Conservation (phyloP, 2,113 vertebrate genomes). For the Edolisoma coerulescens region DNA sequence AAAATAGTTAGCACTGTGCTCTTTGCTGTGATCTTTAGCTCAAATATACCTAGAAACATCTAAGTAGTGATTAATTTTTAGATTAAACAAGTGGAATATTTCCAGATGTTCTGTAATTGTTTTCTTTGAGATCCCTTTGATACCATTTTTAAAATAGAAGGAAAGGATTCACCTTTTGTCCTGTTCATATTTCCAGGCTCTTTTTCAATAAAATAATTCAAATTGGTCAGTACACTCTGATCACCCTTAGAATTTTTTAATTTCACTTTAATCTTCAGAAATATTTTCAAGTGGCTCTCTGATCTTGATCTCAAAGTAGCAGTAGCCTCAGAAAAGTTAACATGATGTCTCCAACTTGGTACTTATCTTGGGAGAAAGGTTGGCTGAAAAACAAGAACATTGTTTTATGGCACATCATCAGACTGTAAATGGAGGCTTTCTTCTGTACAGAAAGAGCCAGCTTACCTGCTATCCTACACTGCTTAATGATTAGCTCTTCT, state of each 20-base stretch:
- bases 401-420: not conserved
- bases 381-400: not conserved
- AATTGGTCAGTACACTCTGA: not conserved
- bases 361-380: not conserved
- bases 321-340: not conserved
- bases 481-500: not conserved
- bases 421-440: not conserved
- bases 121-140: not conserved
- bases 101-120: not conserved
- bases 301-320: not conserved
- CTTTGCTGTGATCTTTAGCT: not conserved
- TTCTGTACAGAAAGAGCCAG: not conserved
- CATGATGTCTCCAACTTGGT: not conserved
- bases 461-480: not conserved
- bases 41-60: not conserved
- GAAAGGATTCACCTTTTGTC: not conserved
- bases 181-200: not conserved
- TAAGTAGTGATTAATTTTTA: not conserved
- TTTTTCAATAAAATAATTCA: not conserved
- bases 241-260: not conserved
- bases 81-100: not conserved
- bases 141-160: not conserved
- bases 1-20: not conserved
- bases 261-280: not conserved
- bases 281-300: not conserved